Percentiles rank a stretch among this genome's conserved stretches.
Evolutionary conservation across 1,140 invertebrate genomes (phyloP).

Genomic region (Drosophila sechellia): DNA sequence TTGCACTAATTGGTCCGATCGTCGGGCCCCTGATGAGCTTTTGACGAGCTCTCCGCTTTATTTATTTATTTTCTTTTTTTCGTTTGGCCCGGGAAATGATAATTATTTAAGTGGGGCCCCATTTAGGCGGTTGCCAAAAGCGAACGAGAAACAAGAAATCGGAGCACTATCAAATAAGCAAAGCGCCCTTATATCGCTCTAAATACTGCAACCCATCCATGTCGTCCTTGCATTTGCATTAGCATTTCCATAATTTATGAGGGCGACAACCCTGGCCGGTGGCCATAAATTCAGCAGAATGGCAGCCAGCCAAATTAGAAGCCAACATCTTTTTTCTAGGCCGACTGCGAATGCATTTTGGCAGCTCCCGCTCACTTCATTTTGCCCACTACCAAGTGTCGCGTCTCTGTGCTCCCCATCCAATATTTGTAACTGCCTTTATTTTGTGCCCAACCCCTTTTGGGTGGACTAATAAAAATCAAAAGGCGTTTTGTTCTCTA

Average conservation of each 20-base stretch:
- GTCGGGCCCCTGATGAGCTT: conserved; percentile 71
- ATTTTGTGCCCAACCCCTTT: not conserved
- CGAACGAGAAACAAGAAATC: conserved; percentile 14
- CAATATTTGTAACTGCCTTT: not conserved
- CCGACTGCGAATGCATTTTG: conserved; percentile 53
- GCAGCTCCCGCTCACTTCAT: conserved; percentile 34
- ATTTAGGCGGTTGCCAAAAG: conserved; percentile 66
- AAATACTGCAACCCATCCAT: conserved; percentile 1
- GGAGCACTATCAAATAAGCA: not conserved
- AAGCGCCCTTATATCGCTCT: not conserved
- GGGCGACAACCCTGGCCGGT: conserved; percentile 68
- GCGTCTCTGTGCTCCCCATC: no score
- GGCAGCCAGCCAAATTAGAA: conserved; percentile 42
- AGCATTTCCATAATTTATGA: conserved; percentile 77
- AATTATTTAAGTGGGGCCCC: conserved; percentile 78
- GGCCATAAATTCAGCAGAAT: conserved; percentile 61
- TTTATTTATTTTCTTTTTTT: not conserved
- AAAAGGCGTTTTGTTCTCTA: conserved; percentile 83
- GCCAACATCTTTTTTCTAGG: conserved; percentile 29
- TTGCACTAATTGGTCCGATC: conserved; percentile 73
- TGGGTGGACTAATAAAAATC: conserved; percentile 72
- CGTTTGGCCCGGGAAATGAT: conserved; percentile 65
- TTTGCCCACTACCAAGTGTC: not conserved
- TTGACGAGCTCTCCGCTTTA: conserved; percentile 60
- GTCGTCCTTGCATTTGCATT: conserved; percentile 58